phyloP scores from a whole-genome alignment of 2,888 invertebrate genomes.

The Megastigmus dorsalis region DNA sequence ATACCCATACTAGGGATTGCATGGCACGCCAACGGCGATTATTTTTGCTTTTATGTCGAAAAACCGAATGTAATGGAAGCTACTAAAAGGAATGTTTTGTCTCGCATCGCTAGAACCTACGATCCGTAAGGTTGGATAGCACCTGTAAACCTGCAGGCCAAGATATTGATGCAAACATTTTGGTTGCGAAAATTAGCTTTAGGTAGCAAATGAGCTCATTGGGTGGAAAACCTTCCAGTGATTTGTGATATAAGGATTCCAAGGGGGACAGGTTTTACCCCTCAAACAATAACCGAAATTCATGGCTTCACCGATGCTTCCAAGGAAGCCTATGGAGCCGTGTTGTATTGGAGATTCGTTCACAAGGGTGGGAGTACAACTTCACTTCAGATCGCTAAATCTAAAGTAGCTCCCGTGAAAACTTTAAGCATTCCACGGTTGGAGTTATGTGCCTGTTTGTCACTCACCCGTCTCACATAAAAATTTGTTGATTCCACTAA shows the following conservation, averaged over 20 bases:
- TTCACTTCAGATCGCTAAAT: background rate
- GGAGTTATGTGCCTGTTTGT: too few relatives aligned
- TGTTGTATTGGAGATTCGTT: background rate
- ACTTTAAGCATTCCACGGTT: background rate
- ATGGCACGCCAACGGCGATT: background rate
- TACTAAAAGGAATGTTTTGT: background rate
- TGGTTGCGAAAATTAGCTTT: background rate
- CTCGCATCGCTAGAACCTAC: background rate
- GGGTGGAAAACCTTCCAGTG: background rate
- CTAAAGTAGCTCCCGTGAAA: background rate
- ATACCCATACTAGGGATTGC: background rate
- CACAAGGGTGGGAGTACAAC: too few relatives aligned
- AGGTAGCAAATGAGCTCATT: background rate
- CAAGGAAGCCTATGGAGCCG: background rate
- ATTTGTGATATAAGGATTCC: background rate
- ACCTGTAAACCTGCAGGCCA: background rate
- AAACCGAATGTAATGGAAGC: background rate
- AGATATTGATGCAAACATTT: background rate
- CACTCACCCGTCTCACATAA: too few relatives aligned
- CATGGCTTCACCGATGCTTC: background rate
- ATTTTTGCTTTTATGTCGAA: background rate
- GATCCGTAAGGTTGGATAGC: background rate
- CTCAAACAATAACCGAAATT: background rate
- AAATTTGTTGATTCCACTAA: too few relatives aligned
- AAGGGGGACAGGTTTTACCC: background rate